Conservation (phyloP, 2,113 vertebrate species). For the Apteryx owenii region DNA sequence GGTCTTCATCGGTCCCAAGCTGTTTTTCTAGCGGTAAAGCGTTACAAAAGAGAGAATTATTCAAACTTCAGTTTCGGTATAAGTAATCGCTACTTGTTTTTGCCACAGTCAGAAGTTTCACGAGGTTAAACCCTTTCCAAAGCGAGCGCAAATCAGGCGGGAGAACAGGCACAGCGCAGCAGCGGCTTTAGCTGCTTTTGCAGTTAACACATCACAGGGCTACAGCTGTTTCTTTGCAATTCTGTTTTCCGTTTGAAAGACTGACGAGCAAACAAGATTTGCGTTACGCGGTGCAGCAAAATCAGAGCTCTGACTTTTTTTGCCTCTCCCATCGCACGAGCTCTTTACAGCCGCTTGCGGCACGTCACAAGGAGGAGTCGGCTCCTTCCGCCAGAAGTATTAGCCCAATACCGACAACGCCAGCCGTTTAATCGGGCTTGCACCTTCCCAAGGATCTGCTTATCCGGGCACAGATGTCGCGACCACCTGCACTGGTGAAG, state of each 20-base stretch:
- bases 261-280: not conserved
- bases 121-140: not conserved
- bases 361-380: not conserved
- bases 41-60: not conserved
- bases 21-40: not conserved
- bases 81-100: not conserved
- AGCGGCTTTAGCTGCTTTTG: not conserved
- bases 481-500: not conserved
- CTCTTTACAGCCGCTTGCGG: not conserved
- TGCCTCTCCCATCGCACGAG: not conserved
- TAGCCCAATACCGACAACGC: not conserved
- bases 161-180: too few species aligned
- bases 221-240: not conserved
- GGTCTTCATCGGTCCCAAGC: not conserved
- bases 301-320: not conserved
- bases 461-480: not conserved
- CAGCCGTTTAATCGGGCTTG: too few species aligned
- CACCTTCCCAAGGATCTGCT: accelerated
- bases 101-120: not conserved
- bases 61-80: not conserved
- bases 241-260: not conserved
- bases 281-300: not conserved
- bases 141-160: not conserved
- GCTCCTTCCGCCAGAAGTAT: not conserved
- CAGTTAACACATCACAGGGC: not conserved